Evolutionary conservation across 2,888 invertebrate genomes (phyloP), one percentile per base, ranked within the genome.

Genomic region (Trachelus stipa): DNA sequence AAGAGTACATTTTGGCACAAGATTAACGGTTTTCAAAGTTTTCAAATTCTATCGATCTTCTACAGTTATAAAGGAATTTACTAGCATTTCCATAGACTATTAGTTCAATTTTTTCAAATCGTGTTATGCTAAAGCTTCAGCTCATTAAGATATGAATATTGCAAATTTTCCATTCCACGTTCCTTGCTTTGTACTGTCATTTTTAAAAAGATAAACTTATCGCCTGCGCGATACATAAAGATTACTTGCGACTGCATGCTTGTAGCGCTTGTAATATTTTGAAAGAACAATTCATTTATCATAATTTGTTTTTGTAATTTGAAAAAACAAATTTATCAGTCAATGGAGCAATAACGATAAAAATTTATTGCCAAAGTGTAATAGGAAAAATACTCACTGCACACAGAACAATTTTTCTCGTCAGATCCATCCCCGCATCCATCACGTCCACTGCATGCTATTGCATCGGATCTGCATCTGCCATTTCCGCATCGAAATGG

Each of bases 361-460:
- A 56, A 56, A 56, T 23, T 9, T 56, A 56, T 56, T 56, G 9
- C 2, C 56, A 56, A 56, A 56, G 23, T 15, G 23, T 69, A 81
- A 15, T 40, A 40, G 15, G 6, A 40, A 40, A 84, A 84, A 69
- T 86, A 96, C 97, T 96, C 92, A 98, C 98, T 95, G 92, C 98
- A 98, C 83, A 97, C 96, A 82, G 94, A 93, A 92, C 98, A 98
- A 81, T 95, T 94, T 81, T 94, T 94, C 92, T 98, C 98, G 89
- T 98, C 98, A 73, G 96, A 96, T 85, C 96, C 96, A 93, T 98
- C 98, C 11, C 98, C 98, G 88, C 98, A 98, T 33, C 98, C 98
- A 90, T 98, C 97, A 69, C 96, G 93, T 35, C 98, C 98, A 23
- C 97, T 97, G 91, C 98, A 98, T 4, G 97, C 95, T 81, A 98